These are phyloP conservation scores for Anguilla pacifica DNA, from an alignment of 2,797 vertebrate species.

Conservation along the genomic window DNA sequence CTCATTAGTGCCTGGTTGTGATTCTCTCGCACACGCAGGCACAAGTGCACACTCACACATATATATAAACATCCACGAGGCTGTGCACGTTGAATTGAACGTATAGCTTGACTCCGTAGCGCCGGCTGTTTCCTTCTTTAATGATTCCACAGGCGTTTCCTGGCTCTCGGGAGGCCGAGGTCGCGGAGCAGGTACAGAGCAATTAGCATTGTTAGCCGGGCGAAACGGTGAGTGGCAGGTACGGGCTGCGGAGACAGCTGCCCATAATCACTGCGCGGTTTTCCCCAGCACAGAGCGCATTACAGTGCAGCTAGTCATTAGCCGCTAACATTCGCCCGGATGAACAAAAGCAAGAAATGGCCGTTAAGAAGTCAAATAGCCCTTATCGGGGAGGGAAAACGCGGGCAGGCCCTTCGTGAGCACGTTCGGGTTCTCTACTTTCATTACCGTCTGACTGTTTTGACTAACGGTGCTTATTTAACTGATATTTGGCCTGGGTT, in stretches of 20 bases:
- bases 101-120: too few species aligned
- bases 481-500: neutral
- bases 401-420: neutral
- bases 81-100: neutral
- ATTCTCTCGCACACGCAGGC: neutral
- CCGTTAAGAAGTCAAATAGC: constrained; percentile 4
- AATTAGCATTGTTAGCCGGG: constrained; percentile 1
- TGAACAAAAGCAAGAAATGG: neutral
- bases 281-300: neutral
- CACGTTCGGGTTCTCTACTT: neutral
- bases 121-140: neutral
- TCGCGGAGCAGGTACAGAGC: neutral
- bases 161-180: neutral
- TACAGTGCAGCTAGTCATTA: neutral
- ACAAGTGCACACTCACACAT: neutral
- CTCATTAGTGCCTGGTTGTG: neutral
- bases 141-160: neutral
- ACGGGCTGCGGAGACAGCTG: neutral
- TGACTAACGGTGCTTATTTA: neutral
- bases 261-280: neutral
- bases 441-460: neutral
- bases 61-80: neutral
- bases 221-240: neutral
- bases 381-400: neutral
- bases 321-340: neutral